phyloP scores from a whole-genome alignment of 2,113 vertebrate species.

The Axis porcinus region DNA sequence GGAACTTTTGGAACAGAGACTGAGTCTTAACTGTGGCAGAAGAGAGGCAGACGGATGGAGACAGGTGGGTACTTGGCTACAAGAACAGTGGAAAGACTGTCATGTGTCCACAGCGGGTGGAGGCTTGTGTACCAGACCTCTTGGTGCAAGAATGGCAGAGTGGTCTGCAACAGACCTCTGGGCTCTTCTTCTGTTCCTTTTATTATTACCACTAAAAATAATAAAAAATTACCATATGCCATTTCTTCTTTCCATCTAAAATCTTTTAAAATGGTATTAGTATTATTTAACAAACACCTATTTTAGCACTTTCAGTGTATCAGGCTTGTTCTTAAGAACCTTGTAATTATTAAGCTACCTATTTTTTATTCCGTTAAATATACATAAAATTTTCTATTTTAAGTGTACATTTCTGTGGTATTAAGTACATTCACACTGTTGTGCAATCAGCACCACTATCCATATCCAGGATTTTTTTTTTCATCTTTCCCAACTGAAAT shows the following conservation, averaged over 20 bases:
- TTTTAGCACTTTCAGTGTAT: background rate
- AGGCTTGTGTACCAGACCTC: background rate
- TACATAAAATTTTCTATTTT: background rate
- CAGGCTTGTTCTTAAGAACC: background rate
- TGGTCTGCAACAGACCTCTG: fast-evolving
- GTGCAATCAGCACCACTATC: background rate
- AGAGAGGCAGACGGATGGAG: background rate
- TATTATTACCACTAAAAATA: background rate
- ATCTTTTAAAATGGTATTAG: background rate
- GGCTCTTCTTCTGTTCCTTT: background rate
- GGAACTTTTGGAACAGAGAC: background rate
- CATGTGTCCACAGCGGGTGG: background rate
- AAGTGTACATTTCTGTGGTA: background rate
- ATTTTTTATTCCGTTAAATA: background rate
- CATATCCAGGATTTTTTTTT: background rate
- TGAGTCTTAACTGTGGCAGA: background rate
- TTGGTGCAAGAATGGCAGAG: background rate
- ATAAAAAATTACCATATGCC: background rate
- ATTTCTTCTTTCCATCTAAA: background rate
- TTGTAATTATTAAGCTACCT: background rate
- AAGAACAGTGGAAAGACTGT: background rate
- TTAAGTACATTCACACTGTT: background rate
- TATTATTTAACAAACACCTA: background rate
- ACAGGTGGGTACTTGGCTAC: background rate
- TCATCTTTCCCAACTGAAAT: background rate